Conservation (phyloP, 2,797 vertebrate genomes). For the Coendou prehensilis region DNA sequence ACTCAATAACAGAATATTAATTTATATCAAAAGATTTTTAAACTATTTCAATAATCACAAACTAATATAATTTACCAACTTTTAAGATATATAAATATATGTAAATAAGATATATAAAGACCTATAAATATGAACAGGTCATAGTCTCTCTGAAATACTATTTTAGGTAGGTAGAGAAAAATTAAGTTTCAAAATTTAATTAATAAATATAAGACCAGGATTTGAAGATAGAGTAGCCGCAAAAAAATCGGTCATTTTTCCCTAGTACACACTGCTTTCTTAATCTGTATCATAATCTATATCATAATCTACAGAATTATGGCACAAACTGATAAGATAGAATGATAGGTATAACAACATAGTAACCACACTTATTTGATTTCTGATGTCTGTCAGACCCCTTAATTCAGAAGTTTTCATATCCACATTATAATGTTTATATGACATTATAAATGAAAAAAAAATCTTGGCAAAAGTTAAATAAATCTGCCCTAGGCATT, state of each 20-base stretch:
- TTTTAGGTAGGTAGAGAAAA: not conserved
- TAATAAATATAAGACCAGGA: not conserved
- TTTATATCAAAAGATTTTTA: not conserved
- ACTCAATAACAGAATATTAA: not conserved
- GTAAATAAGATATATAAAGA: not conserved
- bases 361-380: not conserved
- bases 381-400: not conserved
- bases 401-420: not conserved
- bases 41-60: not conserved
- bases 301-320: not conserved
- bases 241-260: not conserved
- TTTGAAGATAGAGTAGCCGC: not conserved
- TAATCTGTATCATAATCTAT: not conserved
- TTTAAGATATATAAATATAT: not conserved
- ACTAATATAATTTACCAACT: not conserved
- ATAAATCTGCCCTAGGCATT: slow-evolving; percentile 53
- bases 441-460: not conserved
- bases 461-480: slow-evolving; percentile 43
- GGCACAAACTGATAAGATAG: not conserved
- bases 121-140: not conserved
- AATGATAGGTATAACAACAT: not conserved
- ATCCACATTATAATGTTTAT: too few relatives aligned
- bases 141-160: not conserved
- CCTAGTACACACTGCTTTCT: not conserved
- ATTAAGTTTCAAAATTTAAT: not conserved